phyloP scores from a whole-genome alignment of 2,888 invertebrate species.

The Phymatocera aterrima region DNA sequence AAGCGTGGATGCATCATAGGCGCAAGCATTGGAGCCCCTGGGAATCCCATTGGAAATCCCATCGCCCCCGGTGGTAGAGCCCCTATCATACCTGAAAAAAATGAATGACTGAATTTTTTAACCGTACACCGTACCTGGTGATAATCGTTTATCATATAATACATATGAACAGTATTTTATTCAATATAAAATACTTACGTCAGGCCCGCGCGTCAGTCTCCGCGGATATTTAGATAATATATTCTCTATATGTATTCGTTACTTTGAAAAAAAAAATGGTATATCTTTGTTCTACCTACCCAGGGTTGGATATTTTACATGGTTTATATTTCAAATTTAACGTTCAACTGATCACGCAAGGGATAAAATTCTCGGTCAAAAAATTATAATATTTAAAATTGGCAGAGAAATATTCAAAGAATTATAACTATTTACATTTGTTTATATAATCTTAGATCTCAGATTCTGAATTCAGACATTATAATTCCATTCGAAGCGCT shows the following conservation, averaged over 20 bases:
- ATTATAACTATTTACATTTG: no score
- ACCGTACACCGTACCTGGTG: not conserved
- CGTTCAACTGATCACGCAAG: no score
- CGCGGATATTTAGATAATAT: slow-evolving; percentile 1
- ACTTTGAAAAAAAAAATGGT: not conserved
- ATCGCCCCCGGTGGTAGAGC: slow-evolving; percentile 75
- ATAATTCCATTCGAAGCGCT: no score
- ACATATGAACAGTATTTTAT: slow-evolving; percentile 37
- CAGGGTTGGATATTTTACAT: no score
- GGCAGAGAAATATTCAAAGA: no score
- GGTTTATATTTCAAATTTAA: no score
- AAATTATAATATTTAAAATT: no score
- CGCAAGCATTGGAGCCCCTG: slow-evolving; percentile 76
- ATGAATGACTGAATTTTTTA: slow-evolving; percentile 36
- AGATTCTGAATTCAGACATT: not conserved
- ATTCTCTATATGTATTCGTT: not conserved
- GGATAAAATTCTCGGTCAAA: no score
- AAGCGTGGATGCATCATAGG: slow-evolving; percentile 90
- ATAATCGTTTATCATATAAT: not conserved
- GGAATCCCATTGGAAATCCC: slow-evolving; percentile 77
- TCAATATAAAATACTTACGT: slow-evolving; percentile 40
- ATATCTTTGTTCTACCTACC: not conserved
- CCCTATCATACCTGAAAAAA: slow-evolving; percentile 74
- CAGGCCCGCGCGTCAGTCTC: slow-evolving; percentile 33
- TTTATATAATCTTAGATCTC: no score